These are phyloP conservation scores for Pterobdella sp. DNA, from an alignment of 2,888 invertebrate species.

Conservation along the genomic window DNA sequence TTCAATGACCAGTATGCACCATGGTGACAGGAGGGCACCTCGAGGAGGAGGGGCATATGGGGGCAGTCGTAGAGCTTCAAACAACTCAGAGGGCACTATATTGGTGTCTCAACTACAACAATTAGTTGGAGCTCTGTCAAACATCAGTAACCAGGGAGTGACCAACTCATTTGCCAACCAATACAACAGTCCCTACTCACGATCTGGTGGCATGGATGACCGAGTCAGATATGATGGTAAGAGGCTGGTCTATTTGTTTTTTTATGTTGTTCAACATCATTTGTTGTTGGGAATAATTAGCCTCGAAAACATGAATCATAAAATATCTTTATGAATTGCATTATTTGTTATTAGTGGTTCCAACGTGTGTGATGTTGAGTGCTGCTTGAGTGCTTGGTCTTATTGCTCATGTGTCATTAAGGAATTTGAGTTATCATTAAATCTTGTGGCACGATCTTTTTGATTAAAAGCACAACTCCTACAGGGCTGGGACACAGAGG, in stretches of 20 bases:
- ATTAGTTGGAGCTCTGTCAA: slow-evolving; percentile 31
- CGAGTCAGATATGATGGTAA: not conserved
- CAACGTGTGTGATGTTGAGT: too few species aligned
- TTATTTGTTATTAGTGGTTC: not conserved
- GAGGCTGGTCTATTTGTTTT: not conserved
- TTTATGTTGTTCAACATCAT: not conserved
- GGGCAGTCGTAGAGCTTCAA: slow-evolving; percentile 16
- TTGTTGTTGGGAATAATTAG: too few species aligned
- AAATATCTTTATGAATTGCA: too few species aligned
- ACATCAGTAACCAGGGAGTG: not conserved
- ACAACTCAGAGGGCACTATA: slow-evolving; percentile 7
- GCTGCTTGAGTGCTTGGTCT: too few species aligned
- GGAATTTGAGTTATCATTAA: not conserved
- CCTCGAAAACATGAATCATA: too few species aligned
- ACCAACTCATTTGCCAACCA: not conserved
- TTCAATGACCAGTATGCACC: not conserved
- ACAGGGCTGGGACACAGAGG: too few species aligned
- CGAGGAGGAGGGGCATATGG: slow-evolving; percentile 24
- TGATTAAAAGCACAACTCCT: too few species aligned
- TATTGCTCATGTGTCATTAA: too few species aligned
- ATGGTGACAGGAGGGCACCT: not conserved
- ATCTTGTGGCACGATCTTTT: too few species aligned
- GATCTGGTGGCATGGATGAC: not conserved
- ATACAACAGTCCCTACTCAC: not conserved
- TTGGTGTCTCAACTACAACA: slow-evolving; percentile 32